phyloP scores from a whole-genome alignment of 2,888 invertebrate genomes.

The Phrixothrix hirtus region DNA sequence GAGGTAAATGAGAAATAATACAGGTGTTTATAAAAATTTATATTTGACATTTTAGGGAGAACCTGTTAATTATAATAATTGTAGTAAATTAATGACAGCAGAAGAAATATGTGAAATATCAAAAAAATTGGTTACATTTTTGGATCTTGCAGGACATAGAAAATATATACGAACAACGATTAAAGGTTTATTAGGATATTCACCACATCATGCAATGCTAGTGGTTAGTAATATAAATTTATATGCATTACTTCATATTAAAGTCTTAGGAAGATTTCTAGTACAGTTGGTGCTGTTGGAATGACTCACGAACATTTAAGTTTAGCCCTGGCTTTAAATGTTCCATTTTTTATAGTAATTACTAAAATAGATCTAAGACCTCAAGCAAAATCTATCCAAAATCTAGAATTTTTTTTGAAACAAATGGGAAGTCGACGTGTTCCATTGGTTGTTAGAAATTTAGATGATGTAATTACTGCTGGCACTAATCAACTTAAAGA shows the following conservation, averaged over 20 bases:
- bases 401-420: slow-evolving; percentile 66
- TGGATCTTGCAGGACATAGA: slow-evolving; percentile 94
- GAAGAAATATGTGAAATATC: slow-evolving; percentile 93
- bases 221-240: slow-evolving; percentile 62
- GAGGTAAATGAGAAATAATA: slow-evolving; percentile 55
- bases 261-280: slow-evolving; percentile 65
- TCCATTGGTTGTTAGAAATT: slow-evolving; percentile 66
- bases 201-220: slow-evolving; percentile 88
- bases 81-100: slow-evolving; percentile 85
- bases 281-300: slow-evolving; percentile 76
- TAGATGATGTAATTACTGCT: slow-evolving; percentile 76
- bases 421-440: slow-evolving; percentile 67
- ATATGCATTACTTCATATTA: slow-evolving; percentile 3
- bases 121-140: slow-evolving; percentile 89
- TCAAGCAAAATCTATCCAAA: slow-evolving; percentile 59
- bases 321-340: slow-evolving; percentile 76
- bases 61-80: slow-evolving; percentile 86
- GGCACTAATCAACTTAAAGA: slow-evolving; percentile 68
- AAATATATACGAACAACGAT: slow-evolving; percentile 96
- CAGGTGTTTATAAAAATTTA: neutral
- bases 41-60: slow-evolving; percentile 70
- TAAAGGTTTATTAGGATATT: slow-evolving; percentile 90
- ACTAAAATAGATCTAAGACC: slow-evolving; percentile 90
- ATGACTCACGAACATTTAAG: slow-evolving; percentile 92
- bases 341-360: slow-evolving; percentile 91